Evolutionary conservation across 2,888 invertebrate species (phyloP), one percentile per base, ranked within the genome.

Genomic region (Lithophane socia): DNA sequence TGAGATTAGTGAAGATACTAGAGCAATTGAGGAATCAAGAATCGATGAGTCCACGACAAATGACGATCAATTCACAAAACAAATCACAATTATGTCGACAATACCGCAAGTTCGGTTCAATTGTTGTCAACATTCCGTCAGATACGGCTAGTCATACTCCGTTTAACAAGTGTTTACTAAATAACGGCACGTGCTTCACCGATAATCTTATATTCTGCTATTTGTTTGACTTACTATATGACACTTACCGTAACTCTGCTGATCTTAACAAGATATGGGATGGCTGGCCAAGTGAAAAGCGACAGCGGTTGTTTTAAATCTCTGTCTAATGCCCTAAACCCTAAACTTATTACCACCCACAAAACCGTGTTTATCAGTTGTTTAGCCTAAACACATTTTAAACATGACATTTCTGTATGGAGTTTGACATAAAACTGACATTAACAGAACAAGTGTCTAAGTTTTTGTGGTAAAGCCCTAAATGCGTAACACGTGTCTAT

Each of bases 231-330:
- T 90, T 88, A 86, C 89, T 88, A 87, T 90, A 89, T 88, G 90
- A 88, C 90, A 86, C 90, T 92, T 92, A 92, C 92, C 90, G 93
- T 92, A 92, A 92, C 82, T 88, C 84, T 80, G 87, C 86, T 90
- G 92, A 93, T 92, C 91, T 91, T 88, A 87, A 89, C 89, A 79
- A 88, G 91, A 89, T 90, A 87, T 74, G 58, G 49, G 69, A 69
- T 67, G 82, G 84, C 56, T 12, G 63, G 63, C 13, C 63, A 86
- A 24, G 73, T 47, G 5, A 21, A 0, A 21, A 74, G 74, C 8
- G n/a, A 13, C 10, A 84, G 88, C 89, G 86, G 58, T 65, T 73
- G 42, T 37, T 7, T 18, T 47, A 12, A 47, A 24, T 52, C 7
- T 0, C 9, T 37, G 37, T 4, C 4, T 5, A 37, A 37, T 5